Conservation (phyloP, 2,888 invertebrate genomes). For the Noctuana brunneofusca region DNA sequence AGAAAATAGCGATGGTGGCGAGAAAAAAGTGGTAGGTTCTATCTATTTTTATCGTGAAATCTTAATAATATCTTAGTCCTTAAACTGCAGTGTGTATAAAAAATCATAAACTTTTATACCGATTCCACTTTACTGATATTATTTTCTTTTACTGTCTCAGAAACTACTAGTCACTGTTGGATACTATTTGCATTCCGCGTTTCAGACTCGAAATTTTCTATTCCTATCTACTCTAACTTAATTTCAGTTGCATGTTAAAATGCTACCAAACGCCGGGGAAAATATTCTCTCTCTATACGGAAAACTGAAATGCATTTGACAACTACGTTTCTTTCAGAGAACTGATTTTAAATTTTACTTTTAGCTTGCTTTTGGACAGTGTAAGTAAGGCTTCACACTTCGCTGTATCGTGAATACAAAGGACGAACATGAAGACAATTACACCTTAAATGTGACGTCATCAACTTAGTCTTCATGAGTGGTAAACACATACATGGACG, state of each 20-base stretch:
- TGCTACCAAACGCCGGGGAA: conserved; percentile 27
- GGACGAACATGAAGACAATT: no score
- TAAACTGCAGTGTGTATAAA: no score
- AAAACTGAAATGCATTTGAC: conserved; percentile 20
- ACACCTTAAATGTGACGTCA: no score
- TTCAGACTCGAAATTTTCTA: conserved; percentile 23
- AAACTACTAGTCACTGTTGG: background rate
- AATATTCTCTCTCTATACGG: conserved; percentile 28
- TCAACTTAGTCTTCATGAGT: no score
- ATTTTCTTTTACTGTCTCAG: conserved; percentile 5
- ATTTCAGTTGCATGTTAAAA: conserved; percentile 30
- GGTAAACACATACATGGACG: no score
- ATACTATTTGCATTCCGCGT: conserved; percentile 14
- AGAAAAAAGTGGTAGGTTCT: no score
- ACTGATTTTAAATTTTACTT: conserved; percentile 5
- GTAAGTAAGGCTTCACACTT: no score
- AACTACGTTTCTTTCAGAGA: conserved; percentile 7
- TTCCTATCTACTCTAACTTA: conserved; percentile 26
- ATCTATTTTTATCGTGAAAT: no score
- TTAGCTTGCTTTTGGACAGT: background rate
- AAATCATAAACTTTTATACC: no score
- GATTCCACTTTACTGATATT: background rate
- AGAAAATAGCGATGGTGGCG: no score
- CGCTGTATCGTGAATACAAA: no score
- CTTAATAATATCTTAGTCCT: no score